Evolutionary conservation across 2,888 invertebrate genomes (phyloP), one percentile per base, ranked within the genome.

Genomic region (Erebia epiphron): DNA sequence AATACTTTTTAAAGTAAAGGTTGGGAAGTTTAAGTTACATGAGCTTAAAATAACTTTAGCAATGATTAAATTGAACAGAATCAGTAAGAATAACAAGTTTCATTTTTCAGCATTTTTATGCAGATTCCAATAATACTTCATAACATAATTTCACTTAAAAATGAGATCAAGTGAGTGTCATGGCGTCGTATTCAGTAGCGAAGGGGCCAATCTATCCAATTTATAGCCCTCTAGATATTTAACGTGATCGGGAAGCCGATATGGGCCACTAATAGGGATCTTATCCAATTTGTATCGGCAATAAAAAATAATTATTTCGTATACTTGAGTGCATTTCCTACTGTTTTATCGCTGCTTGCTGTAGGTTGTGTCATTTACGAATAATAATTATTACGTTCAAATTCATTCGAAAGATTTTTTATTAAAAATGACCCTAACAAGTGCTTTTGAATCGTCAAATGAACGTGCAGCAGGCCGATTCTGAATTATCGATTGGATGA

Each of bases 101-200:
- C 0, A 35, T 46, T 1, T 46, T 54, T 54, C 11, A n/a, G 16
- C 52, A 16, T 54, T 57, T 26, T 26, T 7, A 7, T 18, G 13
- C 13, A 21, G 26, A 26, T 26, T 56, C 3, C 56, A 5, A 5
- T 13, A 57, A 5, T 13, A 57, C 13, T 18, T 67, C 18, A 3
- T 9, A 16, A 54, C 16, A 49, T 58, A n/a, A 21, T 65, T 67
- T 67, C 69, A 75, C 60, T 75, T 72, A 70, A 75, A 75, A 76
- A 73, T 75, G 69, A 70, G 35, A 63, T 68, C 70, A 70, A 74
- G 68, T 65, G 66, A 66, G 58, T 68, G 67, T 72, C 72, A 67
- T 75, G 77, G 84, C 88, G 79, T 89, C 89, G 79, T 79, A 78
- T 89, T 89, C 85, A 84, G 86, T 87, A 85, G 68, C 68, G n/a